phyloP scores from a whole-genome alignment of 2,888 invertebrate genomes.

The Drosophila merina region DNA sequence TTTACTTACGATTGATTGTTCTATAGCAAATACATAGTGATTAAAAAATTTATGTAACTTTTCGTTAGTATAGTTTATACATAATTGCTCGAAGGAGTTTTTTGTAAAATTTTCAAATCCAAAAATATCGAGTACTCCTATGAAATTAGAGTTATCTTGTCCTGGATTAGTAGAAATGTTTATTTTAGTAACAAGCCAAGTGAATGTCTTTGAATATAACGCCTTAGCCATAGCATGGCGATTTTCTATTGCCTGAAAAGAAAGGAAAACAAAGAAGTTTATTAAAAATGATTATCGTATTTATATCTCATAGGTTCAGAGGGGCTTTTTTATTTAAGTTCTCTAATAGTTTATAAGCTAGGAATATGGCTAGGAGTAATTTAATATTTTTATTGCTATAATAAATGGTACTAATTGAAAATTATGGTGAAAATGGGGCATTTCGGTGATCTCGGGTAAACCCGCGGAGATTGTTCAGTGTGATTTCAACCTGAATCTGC shows the following conservation, averaged over 20 bases:
- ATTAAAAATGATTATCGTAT: too few species aligned
- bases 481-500: too few species aligned
- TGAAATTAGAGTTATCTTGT: constrained; percentile 90
- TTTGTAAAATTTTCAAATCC: constrained; percentile 96
- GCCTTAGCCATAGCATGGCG: constrained; percentile 97
- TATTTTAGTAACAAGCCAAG: constrained; percentile 96
- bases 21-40: constrained; percentile 96
- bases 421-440: too few species aligned
- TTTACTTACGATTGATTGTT: constrained; percentile 95
- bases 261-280: neutral
- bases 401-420: too few species aligned
- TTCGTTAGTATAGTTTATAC: constrained; percentile 97
- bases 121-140: constrained; percentile 96
- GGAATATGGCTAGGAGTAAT: too few species aligned
- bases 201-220: constrained; percentile 94
- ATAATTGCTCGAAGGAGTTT: constrained; percentile 96
- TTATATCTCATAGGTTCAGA: too few species aligned
- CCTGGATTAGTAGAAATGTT: constrained; percentile 96
- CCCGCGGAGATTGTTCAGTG: too few species aligned
- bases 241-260: constrained; percentile 91
- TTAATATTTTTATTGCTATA: too few species aligned
- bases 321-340: too few species aligned
- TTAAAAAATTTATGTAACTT: constrained; percentile 98
- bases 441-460: too few species aligned
- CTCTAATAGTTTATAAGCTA: too few species aligned